Conservation (phyloP, 2,113 vertebrate species). For the Macaca fascicularis region T2T-MFA8v1.1 NC_088376.1:118678001-118678500, state of each 20-base stretch:
- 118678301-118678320: background rate
- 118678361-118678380: background rate
- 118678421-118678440: background rate
- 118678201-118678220: background rate
- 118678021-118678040: background rate
- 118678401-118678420: background rate
- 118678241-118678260: background rate
- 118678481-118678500: background rate
- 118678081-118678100: background rate
- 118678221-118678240: background rate
- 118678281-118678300: background rate
- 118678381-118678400: background rate
- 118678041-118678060: background rate
- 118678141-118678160: background rate
- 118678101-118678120: background rate
- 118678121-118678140: too few relatives aligned
- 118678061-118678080: background rate
- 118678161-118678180: background rate
- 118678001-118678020: background rate
- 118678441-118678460: background rate
- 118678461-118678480: conserved; percentile 41
- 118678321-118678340: background rate
- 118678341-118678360: background rate
- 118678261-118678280: background rate
- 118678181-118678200: background rate